Evolutionary conservation across 2,113 vertebrate genomes (phyloP), one percentile per base, ranked within the genome.

Genomic region (Anser cygnoides): DNA sequence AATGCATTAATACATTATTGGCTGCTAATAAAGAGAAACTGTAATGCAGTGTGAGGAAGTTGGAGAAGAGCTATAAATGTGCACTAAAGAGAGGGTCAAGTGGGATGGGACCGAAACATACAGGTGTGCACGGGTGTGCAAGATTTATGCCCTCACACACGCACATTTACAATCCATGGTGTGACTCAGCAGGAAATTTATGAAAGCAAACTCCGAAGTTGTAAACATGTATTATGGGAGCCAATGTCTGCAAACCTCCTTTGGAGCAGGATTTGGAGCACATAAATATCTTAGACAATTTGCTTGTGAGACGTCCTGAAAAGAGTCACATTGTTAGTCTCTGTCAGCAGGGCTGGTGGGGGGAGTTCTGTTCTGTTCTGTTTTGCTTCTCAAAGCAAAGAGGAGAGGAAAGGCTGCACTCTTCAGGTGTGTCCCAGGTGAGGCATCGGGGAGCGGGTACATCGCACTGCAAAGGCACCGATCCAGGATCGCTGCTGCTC

Each of bases 1-100:
- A 61, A 73, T 39, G 80, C 89, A 88, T 97, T 91, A 97, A 96
- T 95, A 61, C 90, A 79, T 96, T 94, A 76, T 49, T 31, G 95
- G 80, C 94, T 93, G 92, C 87, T 96, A 72, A 96, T 91, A 39
- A 92, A 72, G 59, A 55, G 84, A 62, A 49, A 43, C 49, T 65
- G 61, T 41, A 77, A 70, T 19, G 75, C 54, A 90, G 61, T 2
- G 41, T 17, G 82, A 66, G 85, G 74, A 86, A 50, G 92, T 23
- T 66, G 41, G 71, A 88, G 89, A 79, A 33, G 90, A 83, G 94
- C 73, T 68, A 6, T 46, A 57, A 20, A 50, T 6, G 43, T 49
- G 76, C 62, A 7, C 26, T 28, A 23, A 29, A 20, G 66, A 61
- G 16, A 18, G 92, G 84, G 43, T 12, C 66, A 62, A 50, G 35